phyloP scores from a whole-genome alignment of 2,797 vertebrate species.

The Phrynocephalus vlangalii region DNA sequence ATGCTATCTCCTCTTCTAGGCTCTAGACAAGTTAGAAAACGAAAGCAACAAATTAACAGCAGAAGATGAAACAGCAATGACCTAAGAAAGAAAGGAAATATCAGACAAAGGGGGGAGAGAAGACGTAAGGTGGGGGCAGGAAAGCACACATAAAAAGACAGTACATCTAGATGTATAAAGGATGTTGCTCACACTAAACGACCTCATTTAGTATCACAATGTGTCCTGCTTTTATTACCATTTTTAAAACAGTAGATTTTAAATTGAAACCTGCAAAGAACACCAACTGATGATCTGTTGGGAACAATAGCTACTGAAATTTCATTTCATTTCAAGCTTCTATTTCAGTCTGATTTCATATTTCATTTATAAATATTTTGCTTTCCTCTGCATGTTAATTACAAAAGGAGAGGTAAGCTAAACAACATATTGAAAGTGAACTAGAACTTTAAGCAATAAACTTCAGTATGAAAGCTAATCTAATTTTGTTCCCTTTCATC shows the following conservation, averaged over 20 bases:
- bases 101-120: slow-evolving; percentile 40
- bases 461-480: too few relatives aligned
- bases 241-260: not conserved
- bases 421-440: not conserved
- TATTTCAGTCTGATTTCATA: not conserved
- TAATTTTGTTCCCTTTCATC: too few relatives aligned
- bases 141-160: not conserved
- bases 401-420: not conserved
- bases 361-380: not conserved
- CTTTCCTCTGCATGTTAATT: not conserved
- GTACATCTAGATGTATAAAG: slow-evolving; percentile 15
- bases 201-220: rapidly evolving
- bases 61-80: slow-evolving; percentile 65
- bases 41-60: slow-evolving; percentile 75
- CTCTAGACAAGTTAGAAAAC: slow-evolving; percentile 85
- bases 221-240: not conserved
- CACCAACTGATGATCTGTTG: not conserved
- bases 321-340: not conserved
- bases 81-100: slow-evolving; percentile 65
- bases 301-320: not conserved
- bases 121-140: not conserved
- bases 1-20: slow-evolving; percentile 93
- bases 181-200: not conserved
- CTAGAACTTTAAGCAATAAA: slow-evolving; percentile 4
- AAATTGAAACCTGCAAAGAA: rapidly evolving